These are phyloP conservation scores for Natator depressus DNA, from an alignment of 2,113 vertebrate species.

Conservation along the genomic window DNA sequence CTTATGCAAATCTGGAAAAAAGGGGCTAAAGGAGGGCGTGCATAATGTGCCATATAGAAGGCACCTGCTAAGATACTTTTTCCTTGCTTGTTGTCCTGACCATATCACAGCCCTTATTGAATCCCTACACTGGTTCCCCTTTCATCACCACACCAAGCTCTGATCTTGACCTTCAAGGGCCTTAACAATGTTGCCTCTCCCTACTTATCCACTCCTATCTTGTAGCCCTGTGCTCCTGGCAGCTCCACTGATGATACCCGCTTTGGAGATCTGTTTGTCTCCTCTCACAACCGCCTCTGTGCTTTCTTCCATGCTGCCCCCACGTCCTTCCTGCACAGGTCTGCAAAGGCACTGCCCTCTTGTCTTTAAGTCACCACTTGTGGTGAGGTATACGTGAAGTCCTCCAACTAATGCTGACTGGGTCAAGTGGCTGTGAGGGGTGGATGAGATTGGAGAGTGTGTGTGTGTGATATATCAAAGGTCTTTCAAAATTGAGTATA, in stretches of 20 bases:
- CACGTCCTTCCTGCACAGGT: background rate
- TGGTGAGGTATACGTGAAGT: fast-evolving
- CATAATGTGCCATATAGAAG: background rate
- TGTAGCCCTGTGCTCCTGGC: fast-evolving
- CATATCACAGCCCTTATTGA: background rate
- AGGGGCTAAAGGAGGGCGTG: background rate
- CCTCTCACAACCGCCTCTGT: fast-evolving
- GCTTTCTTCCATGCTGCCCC: fast-evolving
- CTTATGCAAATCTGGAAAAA: background rate
- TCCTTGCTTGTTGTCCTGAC: background rate
- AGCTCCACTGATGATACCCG: background rate
- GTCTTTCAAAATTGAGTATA: fast-evolving
- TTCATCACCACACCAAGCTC: background rate
- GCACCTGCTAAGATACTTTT: background rate
- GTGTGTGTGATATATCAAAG: background rate
- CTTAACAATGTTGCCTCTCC: fast-evolving
- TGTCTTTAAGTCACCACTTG: background rate
- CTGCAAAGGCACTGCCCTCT: background rate
- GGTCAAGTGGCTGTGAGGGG: fast-evolving
- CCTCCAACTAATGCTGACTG: fast-evolving
- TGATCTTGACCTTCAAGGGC: background rate
- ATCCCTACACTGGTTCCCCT: background rate
- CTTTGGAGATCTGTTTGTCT: fast-evolving
- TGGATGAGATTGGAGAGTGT: fast-evolving
- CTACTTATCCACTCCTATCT: fast-evolving